phyloP scores from a whole-genome alignment of 2,113 vertebrate genomes.

The Carlito syrichta region DNA sequence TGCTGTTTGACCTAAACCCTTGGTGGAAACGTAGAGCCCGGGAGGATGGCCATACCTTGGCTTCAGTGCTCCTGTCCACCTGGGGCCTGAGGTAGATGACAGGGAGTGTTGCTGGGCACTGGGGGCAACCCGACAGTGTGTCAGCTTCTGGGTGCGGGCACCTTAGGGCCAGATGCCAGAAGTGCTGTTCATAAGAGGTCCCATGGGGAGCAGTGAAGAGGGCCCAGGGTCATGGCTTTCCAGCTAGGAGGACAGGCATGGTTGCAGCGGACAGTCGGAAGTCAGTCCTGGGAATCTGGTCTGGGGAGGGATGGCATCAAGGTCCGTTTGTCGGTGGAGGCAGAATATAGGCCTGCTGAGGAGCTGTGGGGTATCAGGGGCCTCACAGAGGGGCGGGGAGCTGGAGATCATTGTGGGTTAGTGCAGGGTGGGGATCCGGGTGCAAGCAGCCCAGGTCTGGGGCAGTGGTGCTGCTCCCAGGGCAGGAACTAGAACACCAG shows the following conservation, averaged over 20 bases:
- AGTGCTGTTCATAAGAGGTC: not conserved
- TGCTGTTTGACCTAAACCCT: not conserved
- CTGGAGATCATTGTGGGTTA: not conserved
- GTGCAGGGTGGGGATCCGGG: not conserved
- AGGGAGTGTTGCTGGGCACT: not conserved
- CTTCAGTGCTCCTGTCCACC: not conserved
- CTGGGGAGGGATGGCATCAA: not conserved
- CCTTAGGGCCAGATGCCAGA: too few species aligned
- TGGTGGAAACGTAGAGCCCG: not conserved
- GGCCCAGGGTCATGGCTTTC: not conserved
- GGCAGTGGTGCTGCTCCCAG: not conserved
- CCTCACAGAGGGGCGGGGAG: fast-evolving
- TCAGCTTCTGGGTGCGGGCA: not conserved
- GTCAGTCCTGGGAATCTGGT: fast-evolving
- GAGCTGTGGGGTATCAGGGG: fast-evolving
- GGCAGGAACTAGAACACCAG: not conserved
- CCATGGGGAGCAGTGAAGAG: not conserved
- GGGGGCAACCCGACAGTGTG: not conserved
- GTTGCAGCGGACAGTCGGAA: too few species aligned
- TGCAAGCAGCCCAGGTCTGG: not conserved
- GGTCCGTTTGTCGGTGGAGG: not conserved
- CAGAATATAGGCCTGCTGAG: not conserved
- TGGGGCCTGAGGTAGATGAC: not conserved
- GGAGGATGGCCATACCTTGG: not conserved
- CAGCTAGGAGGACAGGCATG: not conserved